Conservation (phyloP, 2,888 invertebrate genomes). For the Synanthedon myopaeformis region DNA sequence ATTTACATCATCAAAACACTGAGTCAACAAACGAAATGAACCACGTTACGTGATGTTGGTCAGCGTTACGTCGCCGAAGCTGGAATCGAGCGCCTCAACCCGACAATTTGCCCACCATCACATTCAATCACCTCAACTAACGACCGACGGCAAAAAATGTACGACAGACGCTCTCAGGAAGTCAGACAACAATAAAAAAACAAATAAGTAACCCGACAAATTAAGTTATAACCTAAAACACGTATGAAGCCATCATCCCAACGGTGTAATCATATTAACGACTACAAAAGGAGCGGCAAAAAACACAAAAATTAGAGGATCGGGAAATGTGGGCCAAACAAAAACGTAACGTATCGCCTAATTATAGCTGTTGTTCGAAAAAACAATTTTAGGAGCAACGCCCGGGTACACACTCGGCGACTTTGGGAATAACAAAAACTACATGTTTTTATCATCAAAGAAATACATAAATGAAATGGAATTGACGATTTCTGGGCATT, state of each 20-base stretch:
- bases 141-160: conserved; percentile 56
- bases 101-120: conserved; percentile 57
- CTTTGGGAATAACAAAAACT: neutral
- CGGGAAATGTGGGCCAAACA: conserved; percentile 71
- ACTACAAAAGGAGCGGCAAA: conserved; percentile 69
- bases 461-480: too few relatives aligned
- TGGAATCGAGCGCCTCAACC: conserved; percentile 15
- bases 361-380: conserved; percentile 67
- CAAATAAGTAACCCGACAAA: conserved; percentile 66
- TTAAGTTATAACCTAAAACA: conserved; percentile 71
- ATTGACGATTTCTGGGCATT: too few relatives aligned
- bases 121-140: conserved; percentile 66
- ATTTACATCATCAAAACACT: conserved; percentile 30
- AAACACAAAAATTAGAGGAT: conserved; percentile 69
- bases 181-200: conserved; percentile 65
- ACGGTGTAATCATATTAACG: conserved; percentile 71
- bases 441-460: too few relatives aligned
- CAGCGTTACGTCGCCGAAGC: conserved; percentile 10
- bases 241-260: conserved; percentile 70
- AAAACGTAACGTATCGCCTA: conserved; percentile 69
- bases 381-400: conserved; percentile 65
- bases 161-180: conserved; percentile 65
- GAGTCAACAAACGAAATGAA: conserved; percentile 39
- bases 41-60: conserved; percentile 31
- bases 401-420: conserved; percentile 42